Evolutionary conservation across 2,888 invertebrate genomes (phyloP).

Genomic region (Seira sanloemensis): DNA sequence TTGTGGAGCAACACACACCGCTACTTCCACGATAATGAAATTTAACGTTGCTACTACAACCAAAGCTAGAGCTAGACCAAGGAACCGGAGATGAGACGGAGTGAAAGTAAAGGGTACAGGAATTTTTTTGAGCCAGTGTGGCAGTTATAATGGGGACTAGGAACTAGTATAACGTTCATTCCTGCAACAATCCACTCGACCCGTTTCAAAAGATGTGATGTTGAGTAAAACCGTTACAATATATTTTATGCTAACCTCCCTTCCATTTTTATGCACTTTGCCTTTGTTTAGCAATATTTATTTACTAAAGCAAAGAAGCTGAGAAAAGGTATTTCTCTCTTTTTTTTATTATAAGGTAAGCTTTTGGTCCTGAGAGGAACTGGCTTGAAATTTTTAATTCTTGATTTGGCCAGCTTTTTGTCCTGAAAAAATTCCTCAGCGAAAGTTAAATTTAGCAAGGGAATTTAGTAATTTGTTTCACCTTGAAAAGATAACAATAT

Average conservation of each 20-base stretch:
- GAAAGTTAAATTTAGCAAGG: too few relatives aligned
- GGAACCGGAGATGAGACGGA: not conserved
- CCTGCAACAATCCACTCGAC: not conserved
- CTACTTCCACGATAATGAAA: conserved; percentile 44
- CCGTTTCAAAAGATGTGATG: not conserved
- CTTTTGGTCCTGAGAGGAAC: too few relatives aligned
- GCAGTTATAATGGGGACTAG: not conserved
- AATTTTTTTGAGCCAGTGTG: not conserved
- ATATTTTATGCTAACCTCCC: not conserved
- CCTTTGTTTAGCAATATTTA: not conserved
- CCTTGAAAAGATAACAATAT: too few relatives aligned
- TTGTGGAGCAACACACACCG: not conserved
- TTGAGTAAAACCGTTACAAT: not conserved
- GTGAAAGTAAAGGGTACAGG: conserved; percentile 13
- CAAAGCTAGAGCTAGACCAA: conserved; percentile 22
- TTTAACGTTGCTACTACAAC: conserved; percentile 56
- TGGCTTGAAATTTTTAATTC: not conserved
- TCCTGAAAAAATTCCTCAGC: too few relatives aligned
- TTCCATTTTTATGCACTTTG: not conserved
- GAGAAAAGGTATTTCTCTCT: too few relatives aligned
- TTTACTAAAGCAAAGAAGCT: too few relatives aligned
- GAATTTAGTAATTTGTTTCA: too few relatives aligned
- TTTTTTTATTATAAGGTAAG: too few relatives aligned
- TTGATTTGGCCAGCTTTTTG: not conserved
- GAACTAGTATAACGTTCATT: too few relatives aligned